A percentile compares a stretch with the other conserved stretches of the same genome.
phyloP scores from a whole-genome alignment of 37 sponge, comb jelly and placozoan genomes.

The Ianthella basta region DNA sequence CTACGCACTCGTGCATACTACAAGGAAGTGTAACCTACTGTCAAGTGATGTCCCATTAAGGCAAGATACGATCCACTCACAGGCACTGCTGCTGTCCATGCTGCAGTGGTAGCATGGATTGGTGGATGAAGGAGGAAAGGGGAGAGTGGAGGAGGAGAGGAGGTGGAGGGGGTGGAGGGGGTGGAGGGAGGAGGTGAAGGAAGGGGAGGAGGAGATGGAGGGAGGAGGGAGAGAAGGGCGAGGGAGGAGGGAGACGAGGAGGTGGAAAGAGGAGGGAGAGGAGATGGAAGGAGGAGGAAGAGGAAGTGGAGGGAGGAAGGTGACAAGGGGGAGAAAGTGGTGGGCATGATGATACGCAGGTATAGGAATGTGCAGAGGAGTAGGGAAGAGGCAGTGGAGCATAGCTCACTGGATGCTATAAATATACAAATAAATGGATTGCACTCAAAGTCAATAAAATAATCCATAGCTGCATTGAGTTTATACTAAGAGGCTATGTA shows the following conservation, averaged over 20 bases:
- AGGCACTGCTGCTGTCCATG: slow-evolving; percentile 30
- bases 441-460: too few species aligned
- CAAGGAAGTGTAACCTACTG: background rate
- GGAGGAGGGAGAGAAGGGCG: background rate
- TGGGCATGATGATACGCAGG: too few species aligned
- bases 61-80: slow-evolving; percentile 8
- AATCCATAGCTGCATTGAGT: too few species aligned
- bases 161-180: background rate
- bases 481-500: too few species aligned
- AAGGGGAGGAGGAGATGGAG: background rate
- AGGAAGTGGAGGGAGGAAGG: background rate
- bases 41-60: slow-evolving; percentile 26
- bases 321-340: background rate
- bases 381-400: too few species aligned
- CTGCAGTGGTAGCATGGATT: slow-evolving; percentile 6
- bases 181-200: background rate
- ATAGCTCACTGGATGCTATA: too few species aligned
- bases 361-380: too few species aligned
- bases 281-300: slow-evolving; percentile 17
- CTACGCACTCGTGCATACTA: too few species aligned
- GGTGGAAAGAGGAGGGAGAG: slow-evolving; percentile 20
- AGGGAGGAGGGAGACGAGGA: too few species aligned
- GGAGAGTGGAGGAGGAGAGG: background rate
- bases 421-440: too few species aligned
- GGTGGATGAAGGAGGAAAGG: background rate